A percentile compares a stretch with the other conserved stretches of the same genome.
Evolutionary conservation across 2,888 invertebrate genomes (phyloP).

Genomic region (Anthophora plumipes): DNA sequence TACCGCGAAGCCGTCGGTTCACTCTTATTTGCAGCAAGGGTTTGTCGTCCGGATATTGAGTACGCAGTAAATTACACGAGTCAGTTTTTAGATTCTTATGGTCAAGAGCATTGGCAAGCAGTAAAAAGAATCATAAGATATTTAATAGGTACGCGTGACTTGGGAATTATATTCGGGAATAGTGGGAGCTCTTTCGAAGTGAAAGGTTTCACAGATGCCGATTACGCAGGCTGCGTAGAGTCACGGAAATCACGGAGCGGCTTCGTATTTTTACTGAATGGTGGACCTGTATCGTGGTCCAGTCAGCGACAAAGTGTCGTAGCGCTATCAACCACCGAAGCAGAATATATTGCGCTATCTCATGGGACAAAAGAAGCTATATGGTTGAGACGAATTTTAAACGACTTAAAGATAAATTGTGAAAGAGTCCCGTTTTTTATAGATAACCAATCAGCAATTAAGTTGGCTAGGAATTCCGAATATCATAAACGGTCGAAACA

Average conservation of each 20-base stretch:
- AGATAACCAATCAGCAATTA: too few relatives aligned
- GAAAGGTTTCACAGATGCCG: constrained; percentile 27
- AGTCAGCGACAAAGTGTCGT: constrained; percentile 11
- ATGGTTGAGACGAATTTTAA: too few relatives aligned
- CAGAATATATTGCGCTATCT: neutral
- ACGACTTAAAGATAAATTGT: too few relatives aligned
- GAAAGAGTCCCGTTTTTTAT: too few relatives aligned
- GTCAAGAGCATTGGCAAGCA: constrained; percentile 24
- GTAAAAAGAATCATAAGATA: constrained; percentile 34
- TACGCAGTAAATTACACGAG: constrained; percentile 25
- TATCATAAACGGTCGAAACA: too few relatives aligned
- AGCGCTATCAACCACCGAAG: constrained; percentile 6
- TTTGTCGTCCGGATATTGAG: constrained; percentile 27
- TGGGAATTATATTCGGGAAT: constrained; percentile 33
- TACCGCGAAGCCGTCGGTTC: constrained; percentile 38
- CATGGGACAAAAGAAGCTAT: neutral
- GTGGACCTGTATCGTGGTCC: constrained; percentile 15
- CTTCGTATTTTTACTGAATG: constrained; percentile 20
- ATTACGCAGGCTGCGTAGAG: constrained; percentile 37
- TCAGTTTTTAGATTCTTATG: constrained; percentile 11
- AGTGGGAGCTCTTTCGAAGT: constrained; percentile 1
- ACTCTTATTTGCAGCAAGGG: constrained; percentile 23
- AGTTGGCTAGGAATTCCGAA: too few relatives aligned
- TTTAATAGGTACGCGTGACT: constrained; percentile 6
- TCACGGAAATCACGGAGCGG: constrained; percentile 12